phyloP scores from a whole-genome alignment of 2,797 vertebrate genomes.

The Propithecus deckenii region DNA sequence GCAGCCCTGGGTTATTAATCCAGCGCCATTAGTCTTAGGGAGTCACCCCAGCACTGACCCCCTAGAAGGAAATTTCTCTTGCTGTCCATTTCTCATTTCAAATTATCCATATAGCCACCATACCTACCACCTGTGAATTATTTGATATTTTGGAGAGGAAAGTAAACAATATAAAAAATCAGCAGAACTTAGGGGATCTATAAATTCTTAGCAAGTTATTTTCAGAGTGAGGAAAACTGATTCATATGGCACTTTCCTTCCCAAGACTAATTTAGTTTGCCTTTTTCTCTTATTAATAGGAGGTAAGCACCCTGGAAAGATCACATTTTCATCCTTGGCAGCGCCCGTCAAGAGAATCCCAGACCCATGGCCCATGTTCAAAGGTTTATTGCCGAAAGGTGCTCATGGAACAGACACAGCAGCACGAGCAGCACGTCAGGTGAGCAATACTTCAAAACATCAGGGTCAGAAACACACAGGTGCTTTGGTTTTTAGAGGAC shows the following conservation, averaged over 20 bases:
- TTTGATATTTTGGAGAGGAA: conserved; percentile 71
- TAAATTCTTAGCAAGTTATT: conserved; percentile 79
- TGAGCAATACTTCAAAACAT: not conserved
- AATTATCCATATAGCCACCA: conserved; percentile 66
- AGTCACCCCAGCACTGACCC: conserved; percentile 58
- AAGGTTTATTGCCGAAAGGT: conserved; percentile 42
- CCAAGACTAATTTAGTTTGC: conserved; percentile 72
- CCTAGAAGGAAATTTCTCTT: conserved; percentile 53
- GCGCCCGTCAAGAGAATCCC: conserved; percentile 66
- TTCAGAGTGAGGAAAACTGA: conserved; percentile 72
- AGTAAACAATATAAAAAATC: conserved; percentile 81
- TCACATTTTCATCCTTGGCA: conserved; percentile 40
- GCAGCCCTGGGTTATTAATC: conserved; percentile 65
- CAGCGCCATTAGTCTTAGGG: conserved; percentile 53
- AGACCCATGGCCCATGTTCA: conserved; percentile 29
- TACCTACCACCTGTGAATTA: conserved; percentile 75
- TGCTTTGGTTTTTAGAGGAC: not conserved
- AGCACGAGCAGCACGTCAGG: accelerated
- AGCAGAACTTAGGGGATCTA: conserved; percentile 79
- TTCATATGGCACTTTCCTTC: conserved; percentile 75
- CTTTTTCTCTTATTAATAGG: conserved; percentile 73
- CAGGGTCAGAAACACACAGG: accelerated
- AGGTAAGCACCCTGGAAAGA: conserved; percentile 70
- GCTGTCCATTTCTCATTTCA: conserved; percentile 70
- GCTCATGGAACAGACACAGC: not conserved